A percentile compares a stretch with the other conserved stretches of the same genome.
Conservation (phyloP, 2,113 vertebrate genomes). For the Ctenodactylus gundi region DNA sequence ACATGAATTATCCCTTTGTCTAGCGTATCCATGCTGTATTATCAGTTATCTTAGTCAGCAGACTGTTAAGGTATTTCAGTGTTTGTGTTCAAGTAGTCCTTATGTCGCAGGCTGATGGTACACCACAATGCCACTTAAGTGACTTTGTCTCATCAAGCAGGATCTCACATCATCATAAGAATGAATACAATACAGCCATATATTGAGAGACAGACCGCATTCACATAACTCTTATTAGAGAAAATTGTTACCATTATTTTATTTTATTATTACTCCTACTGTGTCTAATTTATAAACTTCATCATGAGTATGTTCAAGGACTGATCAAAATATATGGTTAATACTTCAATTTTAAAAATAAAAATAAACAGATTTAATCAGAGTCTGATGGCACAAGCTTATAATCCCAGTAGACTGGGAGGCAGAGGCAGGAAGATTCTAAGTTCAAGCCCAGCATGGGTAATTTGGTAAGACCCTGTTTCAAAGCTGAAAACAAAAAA, state of each 20-base stretch:
- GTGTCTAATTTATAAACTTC: not conserved
- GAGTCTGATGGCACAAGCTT: too few relatives aligned
- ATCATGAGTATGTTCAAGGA: not conserved
- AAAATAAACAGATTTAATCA: too few relatives aligned
- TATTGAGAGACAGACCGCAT: not conserved
- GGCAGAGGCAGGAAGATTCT: too few relatives aligned
- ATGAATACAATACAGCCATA: not conserved
- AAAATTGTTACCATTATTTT: not conserved
- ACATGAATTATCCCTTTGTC: not conserved
- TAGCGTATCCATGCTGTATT: not conserved
- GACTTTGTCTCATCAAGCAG: not conserved
- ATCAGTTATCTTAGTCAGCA: not conserved
- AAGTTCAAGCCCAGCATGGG: too few relatives aligned
- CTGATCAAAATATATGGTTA: too few relatives aligned
- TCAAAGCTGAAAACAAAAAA: too few relatives aligned
- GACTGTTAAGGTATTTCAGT: not conserved
- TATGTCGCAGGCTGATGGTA: not conserved
- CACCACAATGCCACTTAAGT: not conserved
- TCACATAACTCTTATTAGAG: not conserved
- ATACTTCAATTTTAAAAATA: too few relatives aligned
- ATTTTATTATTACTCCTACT: not conserved
- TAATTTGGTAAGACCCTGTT: too few relatives aligned
- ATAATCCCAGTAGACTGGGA: too few relatives aligned
- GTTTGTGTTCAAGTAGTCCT: not conserved
- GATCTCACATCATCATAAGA: not conserved